These are phyloP conservation scores for Sebastes alutus DNA, from an alignment of 2,797 vertebrate genomes.

Conservation along the genomic window DNA sequence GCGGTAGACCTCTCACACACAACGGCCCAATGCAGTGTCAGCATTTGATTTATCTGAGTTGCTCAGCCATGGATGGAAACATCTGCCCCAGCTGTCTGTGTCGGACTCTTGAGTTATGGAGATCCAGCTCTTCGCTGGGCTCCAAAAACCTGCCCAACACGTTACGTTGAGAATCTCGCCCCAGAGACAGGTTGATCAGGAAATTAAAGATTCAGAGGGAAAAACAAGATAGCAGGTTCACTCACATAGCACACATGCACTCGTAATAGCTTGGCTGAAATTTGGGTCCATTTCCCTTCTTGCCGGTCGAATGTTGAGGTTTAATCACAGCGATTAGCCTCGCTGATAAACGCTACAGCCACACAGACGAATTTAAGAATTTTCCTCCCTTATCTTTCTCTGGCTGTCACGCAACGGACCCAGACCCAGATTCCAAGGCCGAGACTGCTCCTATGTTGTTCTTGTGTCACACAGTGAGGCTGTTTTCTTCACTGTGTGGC, in stretches of 20 bases:
- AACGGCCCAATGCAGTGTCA: not conserved
- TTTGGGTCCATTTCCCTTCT: slow-evolving; percentile 44
- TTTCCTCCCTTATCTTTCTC: slow-evolving; percentile 48
- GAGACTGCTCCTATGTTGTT: not conserved
- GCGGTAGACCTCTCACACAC: not conserved
- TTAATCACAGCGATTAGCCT: slow-evolving; percentile 69
- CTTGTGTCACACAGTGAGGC: slow-evolving; percentile 3
- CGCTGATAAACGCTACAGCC: slow-evolving; percentile 59
- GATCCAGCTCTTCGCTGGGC: slow-evolving; percentile 3
- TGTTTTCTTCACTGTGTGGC: slow-evolving; percentile 4
- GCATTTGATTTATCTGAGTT: slow-evolving; percentile 39
- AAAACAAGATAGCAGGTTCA: slow-evolving; percentile 53
- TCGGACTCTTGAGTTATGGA: slow-evolving; percentile 29
- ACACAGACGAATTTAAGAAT: slow-evolving; percentile 12
- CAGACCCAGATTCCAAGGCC: slow-evolving; percentile 24
- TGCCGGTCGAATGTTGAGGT: slow-evolving; percentile 50
- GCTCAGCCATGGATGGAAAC: slow-evolving; percentile 49
- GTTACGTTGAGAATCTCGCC: slow-evolving; percentile 33
- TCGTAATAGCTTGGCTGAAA: slow-evolving; percentile 14
- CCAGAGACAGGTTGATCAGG: slow-evolving; percentile 55
- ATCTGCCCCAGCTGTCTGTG: slow-evolving; percentile 57
- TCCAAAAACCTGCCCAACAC: slow-evolving; percentile 7
- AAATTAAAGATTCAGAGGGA: slow-evolving; percentile 66
- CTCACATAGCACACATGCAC: not conserved
- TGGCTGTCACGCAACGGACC: slow-evolving; percentile 45